These are phyloP conservation scores for Rosalia funebris DNA, from an alignment of 2,888 invertebrate genomes.

Conservation along the genomic window DNA sequence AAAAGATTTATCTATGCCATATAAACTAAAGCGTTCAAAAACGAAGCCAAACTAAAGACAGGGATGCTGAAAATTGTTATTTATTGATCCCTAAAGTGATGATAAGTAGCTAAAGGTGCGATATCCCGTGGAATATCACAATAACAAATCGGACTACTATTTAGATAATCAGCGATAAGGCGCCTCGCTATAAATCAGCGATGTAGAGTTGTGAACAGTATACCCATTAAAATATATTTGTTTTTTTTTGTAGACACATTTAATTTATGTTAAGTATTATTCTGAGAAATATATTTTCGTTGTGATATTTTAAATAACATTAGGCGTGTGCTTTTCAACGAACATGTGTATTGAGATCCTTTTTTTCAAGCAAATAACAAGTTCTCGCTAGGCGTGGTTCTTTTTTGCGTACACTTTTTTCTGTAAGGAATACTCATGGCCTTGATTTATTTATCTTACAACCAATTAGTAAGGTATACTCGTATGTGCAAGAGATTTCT, in stretches of 20 bases:
- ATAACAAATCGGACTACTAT: slow-evolving; percentile 58
- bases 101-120: slow-evolving; percentile 55
- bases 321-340: not conserved
- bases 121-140: slow-evolving; percentile 56
- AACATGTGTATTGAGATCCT: no score
- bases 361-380: no score
- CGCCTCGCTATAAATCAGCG: slow-evolving; percentile 56
- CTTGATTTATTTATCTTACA: no score
- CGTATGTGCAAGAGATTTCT: no score
- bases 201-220: slow-evolving; percentile 52
- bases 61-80: slow-evolving; percentile 50
- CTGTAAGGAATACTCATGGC: no score
- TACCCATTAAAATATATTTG: slow-evolving; percentile 7
- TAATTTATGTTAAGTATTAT: not conserved
- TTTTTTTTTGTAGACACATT: not conserved
- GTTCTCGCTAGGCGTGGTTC: no score
- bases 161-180: slow-evolving; percentile 60
- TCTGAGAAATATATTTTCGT: not conserved
- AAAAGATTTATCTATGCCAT: not conserved
- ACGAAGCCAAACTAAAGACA: slow-evolving; percentile 32
- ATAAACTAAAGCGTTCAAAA: slow-evolving; percentile 9
- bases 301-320: not conserved
- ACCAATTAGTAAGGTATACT: no score
- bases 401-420: no score
- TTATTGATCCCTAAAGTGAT: slow-evolving; percentile 57